Evolutionary conservation across 2,113 vertebrate genomes (phyloP).

Genomic region (Sitta europaea): DNA sequence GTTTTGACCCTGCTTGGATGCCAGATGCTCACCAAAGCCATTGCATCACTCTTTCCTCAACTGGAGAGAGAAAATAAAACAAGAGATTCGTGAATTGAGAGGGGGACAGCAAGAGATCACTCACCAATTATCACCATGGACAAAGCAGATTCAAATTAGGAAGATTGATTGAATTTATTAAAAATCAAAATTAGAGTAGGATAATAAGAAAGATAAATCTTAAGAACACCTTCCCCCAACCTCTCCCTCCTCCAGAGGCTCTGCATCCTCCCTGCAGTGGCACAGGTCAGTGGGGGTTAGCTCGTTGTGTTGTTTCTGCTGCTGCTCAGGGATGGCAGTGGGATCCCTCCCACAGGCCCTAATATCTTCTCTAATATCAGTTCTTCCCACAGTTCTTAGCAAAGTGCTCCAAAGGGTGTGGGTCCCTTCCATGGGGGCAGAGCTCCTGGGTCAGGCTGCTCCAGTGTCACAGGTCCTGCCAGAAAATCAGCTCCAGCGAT

Average conservation of each 20-base stretch:
- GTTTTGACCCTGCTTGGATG: neutral
- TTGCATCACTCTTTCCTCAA: neutral
- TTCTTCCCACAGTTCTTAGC: neutral
- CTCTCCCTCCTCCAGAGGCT: neutral
- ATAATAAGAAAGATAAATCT: neutral
- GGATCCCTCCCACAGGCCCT: neutral
- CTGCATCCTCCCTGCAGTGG: neutral
- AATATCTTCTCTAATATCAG: neutral
- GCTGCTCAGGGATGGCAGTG: too few species aligned
- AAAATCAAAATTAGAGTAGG: neutral
- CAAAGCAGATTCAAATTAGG: neutral
- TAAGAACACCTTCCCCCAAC: neutral
- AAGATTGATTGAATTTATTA: neutral
- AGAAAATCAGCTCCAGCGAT: neutral
- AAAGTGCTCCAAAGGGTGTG: neutral
- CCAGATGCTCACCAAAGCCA: neutral
- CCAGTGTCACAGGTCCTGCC: neutral
- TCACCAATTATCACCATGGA: too few species aligned
- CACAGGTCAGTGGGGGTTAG: neutral
- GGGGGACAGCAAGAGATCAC: neutral
- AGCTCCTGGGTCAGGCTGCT: neutral
- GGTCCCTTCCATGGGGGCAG: neutral
- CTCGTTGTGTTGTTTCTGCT: accelerated
- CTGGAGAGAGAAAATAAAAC: neutral
- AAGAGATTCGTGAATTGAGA: neutral